Base-by-base conservation (phyloP, 2,797 vertebrate genomes). In the Sphenopsis melanotis region DNA sequence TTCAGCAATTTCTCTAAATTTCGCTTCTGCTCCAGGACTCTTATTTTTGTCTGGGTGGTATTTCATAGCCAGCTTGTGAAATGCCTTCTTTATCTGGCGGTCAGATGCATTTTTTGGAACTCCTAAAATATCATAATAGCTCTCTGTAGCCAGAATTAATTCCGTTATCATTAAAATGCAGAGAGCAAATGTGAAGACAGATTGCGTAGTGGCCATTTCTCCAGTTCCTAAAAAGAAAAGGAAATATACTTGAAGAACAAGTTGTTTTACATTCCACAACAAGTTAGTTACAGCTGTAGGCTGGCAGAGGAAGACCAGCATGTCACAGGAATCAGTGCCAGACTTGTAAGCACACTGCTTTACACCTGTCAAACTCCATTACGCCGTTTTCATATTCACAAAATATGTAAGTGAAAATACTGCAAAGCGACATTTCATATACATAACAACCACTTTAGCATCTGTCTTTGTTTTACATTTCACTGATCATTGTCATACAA, bases 41-140 rank as follows among this genome's bases (percentile, higher is more conserved):
- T 99, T 99, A 97, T 99, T 99, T 96, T 99, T 98, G 98, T 99
- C 99, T 4, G 99, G 99, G 50, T 99, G 99, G 95, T 99, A 99
- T 93, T 99, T 99, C 97, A 99, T 98, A 52, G 99, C 99, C 90
- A 99, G 96, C 69, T 99, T 99, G 64, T 99, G 99, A 97, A 99
- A 99, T 6, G 99, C 99, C 93, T 99, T 99, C 97, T 99, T 99
- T 95, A 99, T 99, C 94, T 99, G 99, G 29, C 99, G 98, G 39
- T 99, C 99, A 15, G 98, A 98, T 42, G 99, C 99, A 23, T 98
- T 99, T 97, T 97, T 99, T 46, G 99, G 98, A 87, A 99, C 98
- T 82, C 99, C 99, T 83, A 99, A 98, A 34, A 99, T 98, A 78
- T 99, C 98, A 82, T 99, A 99, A 97, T 99, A 99, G 97, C 98